Conservation (phyloP, 2,797 vertebrate genomes). For the Limnodromus scolopaceus region DNA sequence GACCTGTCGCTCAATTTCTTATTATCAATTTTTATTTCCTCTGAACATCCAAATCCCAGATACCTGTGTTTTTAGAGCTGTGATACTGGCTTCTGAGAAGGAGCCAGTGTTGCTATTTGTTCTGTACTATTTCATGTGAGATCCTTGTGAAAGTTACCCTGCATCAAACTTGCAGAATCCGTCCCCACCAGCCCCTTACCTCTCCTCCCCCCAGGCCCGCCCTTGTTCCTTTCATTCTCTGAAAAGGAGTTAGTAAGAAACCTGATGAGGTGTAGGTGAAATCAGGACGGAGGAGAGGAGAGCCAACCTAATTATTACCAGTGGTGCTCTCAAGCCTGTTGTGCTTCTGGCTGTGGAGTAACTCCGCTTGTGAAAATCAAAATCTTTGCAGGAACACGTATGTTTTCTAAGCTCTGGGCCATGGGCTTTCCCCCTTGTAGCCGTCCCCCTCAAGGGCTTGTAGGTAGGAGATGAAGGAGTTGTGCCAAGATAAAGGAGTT, state of each 20-base stretch:
- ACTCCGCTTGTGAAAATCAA: not conserved
- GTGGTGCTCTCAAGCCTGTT: not conserved
- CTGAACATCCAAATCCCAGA: not conserved
- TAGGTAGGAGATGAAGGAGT: constrained; percentile 21
- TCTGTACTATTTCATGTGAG: not conserved
- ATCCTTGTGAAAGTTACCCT: not conserved
- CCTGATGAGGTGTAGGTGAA: not conserved
- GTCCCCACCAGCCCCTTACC: not conserved
- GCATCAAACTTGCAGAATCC: not conserved
- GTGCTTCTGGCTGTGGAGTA: not conserved
- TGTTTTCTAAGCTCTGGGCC: constrained; percentile 43
- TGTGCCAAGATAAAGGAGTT: not conserved
- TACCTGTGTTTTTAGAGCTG: not conserved
- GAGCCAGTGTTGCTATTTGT: not conserved
- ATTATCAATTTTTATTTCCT: not conserved
- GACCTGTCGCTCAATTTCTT: not conserved
- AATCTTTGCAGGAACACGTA: constrained; percentile 14
- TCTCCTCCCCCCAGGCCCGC: rapidly evolving
- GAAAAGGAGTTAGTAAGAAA: not conserved
- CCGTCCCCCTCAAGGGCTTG: not conserved
- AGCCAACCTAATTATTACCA: not conserved
- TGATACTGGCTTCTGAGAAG: not conserved
- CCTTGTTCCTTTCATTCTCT: not conserved
- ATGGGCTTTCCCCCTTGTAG: constrained; percentile 42
- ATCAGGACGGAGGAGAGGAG: not conserved